Evolutionary conservation across 2,797 vertebrate genomes (phyloP), one percentile per base, ranked within the genome.

Genomic region (Odontamblyopus rebecca): DNA sequence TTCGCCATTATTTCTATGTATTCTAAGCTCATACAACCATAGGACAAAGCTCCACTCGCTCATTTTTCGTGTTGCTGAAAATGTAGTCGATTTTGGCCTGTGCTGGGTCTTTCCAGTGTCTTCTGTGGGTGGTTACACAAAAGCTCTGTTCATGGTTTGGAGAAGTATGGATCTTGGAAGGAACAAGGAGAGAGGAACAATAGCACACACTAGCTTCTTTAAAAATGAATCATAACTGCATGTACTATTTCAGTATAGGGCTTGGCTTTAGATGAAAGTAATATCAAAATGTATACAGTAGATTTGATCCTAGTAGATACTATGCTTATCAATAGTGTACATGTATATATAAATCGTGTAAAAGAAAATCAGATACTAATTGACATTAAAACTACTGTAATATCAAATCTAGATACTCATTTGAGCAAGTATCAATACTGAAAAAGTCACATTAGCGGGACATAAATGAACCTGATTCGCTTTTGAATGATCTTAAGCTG

Each of bases 121-220:
- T 50, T 29, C 15, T 51, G 64, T 66, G 44, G 64, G 64, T 65
- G 63, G 38, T 65, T 65, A 48, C 23, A 65, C 63, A 65, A 65
- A 63, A 63, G 6, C 61, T 23, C 27, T 65, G 63, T 41, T 65
- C 41, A 29, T 19, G 44, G 44, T 66, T 51, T 62, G 7, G 44
- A 51, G 44, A 66, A 15, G 26, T 44, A 44, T 50, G 15, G 64
- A 51, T 66, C 44, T 50, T 66, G 44, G 44, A 66, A 29, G 7
- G 44, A 50, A 66, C 44, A 29, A 6, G 26, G 27, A 66, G 44
- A 66, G 44, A 29, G 15, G 26, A 27, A 66, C 64, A 51, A 50
- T 13, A 64, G 38, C 44, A 4, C 13, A 15, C 1, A 13, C 13
- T 13, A 13, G 44, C 11, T 48, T 48, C 44, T 48, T 48, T 15